A percentile compares a stretch with the other conserved stretches of the same genome.
These are phyloP conservation scores for Phrynocephalus guinanensis DNA, from an alignment of 2,797 vertebrate species.

Conservation along the genomic window DNA sequence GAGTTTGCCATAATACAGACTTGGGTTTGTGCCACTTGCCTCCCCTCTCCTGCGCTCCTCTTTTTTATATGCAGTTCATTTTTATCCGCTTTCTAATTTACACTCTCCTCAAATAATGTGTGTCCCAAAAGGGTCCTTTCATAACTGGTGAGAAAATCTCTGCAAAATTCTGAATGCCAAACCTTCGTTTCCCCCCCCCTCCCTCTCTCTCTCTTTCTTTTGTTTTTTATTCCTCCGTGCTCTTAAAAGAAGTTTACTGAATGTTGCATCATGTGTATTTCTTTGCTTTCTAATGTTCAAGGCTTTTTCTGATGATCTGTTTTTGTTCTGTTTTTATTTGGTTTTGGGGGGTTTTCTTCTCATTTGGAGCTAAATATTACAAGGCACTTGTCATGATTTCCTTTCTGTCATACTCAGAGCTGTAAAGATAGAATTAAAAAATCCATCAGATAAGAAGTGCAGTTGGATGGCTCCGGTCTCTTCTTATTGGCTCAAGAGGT, in stretches of 20 bases:
- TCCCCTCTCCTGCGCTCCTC: slow-evolving; percentile 13
- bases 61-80: slow-evolving; percentile 65
- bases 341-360: slow-evolving; percentile 61
- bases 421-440: slow-evolving; percentile 79
- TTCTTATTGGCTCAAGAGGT: neutral
- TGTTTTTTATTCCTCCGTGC: slow-evolving; percentile 19
- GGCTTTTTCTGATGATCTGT: neutral
- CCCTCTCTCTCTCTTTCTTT: slow-evolving; percentile 43
- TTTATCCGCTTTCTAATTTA: slow-evolving; percentile 60
- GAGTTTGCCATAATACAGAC: slow-evolving; percentile 68
- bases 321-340: neutral
- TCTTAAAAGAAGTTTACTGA: slow-evolving; percentile 56
- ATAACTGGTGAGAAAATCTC: slow-evolving; percentile 55
- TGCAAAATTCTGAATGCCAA: slow-evolving; percentile 51
- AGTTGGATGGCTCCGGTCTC: slow-evolving; percentile 53
- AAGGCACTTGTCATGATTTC: slow-evolving; percentile 77
- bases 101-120: slow-evolving; percentile 47
- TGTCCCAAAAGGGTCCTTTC: slow-evolving; percentile 54
- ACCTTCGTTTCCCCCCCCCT: slow-evolving; percentile 42
- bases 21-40: slow-evolving; percentile 28
- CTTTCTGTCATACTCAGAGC: slow-evolving; percentile 77
- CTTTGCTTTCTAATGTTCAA: slow-evolving; percentile 47
- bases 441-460: slow-evolving; percentile 74
- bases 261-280: slow-evolving; percentile 46
- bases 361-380: slow-evolving; percentile 71